phyloP scores from a whole-genome alignment of 2,113 vertebrate species.

The Pardalotus punctatus region DNA sequence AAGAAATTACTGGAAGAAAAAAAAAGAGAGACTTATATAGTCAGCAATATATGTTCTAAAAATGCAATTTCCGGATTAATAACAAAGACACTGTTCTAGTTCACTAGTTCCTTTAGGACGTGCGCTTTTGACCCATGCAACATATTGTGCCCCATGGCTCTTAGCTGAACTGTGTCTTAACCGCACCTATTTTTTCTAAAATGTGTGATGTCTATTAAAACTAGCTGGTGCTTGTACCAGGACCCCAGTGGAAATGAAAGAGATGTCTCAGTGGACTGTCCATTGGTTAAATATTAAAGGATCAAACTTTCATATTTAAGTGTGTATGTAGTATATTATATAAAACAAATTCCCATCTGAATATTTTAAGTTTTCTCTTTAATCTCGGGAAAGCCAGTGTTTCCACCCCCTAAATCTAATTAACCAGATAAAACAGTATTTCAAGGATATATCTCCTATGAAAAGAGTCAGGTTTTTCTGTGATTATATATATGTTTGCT shows the following conservation, averaged over 20 bases:
- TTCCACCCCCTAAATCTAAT: constrained; percentile 33
- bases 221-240: constrained; percentile 53
- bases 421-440: constrained; percentile 51
- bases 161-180: constrained; percentile 69
- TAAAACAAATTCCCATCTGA: constrained; percentile 51
- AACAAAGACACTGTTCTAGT: constrained; percentile 74
- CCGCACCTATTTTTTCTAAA: constrained; percentile 67
- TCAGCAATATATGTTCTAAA: constrained; percentile 78
- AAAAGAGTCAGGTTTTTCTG: constrained; percentile 35
- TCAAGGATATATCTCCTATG: constrained; percentile 41
- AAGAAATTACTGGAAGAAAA: constrained; percentile 50
- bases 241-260: constrained; percentile 73
- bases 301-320: constrained; percentile 73
- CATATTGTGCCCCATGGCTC: constrained; percentile 83
- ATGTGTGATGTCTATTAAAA: constrained; percentile 76
- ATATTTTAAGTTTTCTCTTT: constrained; percentile 49
- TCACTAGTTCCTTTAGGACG: constrained; percentile 72
- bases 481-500: constrained; percentile 21
- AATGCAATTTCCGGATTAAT: constrained; percentile 86
- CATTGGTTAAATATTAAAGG: constrained; percentile 75
- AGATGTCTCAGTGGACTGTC: constrained; percentile 52
- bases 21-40: constrained; percentile 65
- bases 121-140: constrained; percentile 76
- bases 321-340: constrained; percentile 43
- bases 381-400: background rate